A percentile compares a stretch with the other conserved stretches of the same genome.
Conservation (phyloP, 1,140 invertebrate genomes). For the Muscidifurax raptorellus region DNA sequence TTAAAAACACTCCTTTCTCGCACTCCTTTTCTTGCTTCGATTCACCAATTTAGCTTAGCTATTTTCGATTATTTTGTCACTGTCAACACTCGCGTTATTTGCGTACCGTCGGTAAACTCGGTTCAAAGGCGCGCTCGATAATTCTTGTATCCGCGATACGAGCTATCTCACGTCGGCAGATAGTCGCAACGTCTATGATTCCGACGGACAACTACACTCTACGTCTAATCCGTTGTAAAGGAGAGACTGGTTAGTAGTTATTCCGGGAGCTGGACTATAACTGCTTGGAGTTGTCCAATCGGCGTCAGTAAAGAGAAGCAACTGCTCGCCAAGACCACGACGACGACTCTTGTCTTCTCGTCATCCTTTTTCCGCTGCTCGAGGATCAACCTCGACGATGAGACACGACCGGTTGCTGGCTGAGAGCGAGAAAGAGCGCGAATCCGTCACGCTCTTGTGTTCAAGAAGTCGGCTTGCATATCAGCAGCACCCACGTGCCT, state of each 20-base stretch:
- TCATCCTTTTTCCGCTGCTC: not conserved
- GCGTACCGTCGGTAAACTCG: slow-evolving; percentile 30
- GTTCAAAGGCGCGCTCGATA: not conserved
- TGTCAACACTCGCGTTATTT: slow-evolving; percentile 42
- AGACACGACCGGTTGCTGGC: not conserved
- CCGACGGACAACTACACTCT: not conserved
- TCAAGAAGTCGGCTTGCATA: slow-evolving; percentile 47
- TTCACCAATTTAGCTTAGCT: not conserved
- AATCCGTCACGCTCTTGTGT: not conserved
- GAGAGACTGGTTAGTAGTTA: not conserved
- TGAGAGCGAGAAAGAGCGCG: not conserved
- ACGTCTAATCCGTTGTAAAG: not conserved
- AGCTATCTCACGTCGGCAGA: not conserved
- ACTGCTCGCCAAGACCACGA: slow-evolving; percentile 42
- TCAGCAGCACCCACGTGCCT: slow-evolving; percentile 57
- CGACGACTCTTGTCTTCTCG: slow-evolving; percentile 44
- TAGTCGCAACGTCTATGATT: not conserved
- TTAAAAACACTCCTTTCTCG: slow-evolving; percentile 54
- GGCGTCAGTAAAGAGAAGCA: slow-evolving; percentile 46
- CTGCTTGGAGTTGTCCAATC: not conserved
- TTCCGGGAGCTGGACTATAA: not conserved
- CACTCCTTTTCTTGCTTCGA: slow-evolving; percentile 16
- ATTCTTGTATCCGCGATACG: too few species aligned
- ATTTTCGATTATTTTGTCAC: slow-evolving; percentile 15
- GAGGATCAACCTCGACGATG: slow-evolving; percentile 13